Conservation (phyloP, 2,888 invertebrate species). For the Syrphus vitripennis region DNA sequence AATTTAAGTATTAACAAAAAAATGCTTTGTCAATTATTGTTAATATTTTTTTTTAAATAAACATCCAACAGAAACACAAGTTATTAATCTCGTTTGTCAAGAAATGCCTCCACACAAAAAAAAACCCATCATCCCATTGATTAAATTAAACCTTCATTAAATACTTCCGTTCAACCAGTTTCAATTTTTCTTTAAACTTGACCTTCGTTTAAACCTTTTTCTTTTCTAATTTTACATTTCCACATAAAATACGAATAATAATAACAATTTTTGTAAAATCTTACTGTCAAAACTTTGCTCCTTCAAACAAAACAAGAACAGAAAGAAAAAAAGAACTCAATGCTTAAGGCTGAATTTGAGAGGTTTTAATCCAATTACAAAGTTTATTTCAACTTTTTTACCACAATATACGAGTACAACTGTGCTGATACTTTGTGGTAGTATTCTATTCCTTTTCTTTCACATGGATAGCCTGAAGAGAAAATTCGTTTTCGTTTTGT, state of each 20-base stretch:
- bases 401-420: not conserved
- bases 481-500: not conserved
- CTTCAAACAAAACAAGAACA: not conserved
- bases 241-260: not conserved
- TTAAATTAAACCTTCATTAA: constrained; percentile 5
- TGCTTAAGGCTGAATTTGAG: constrained; percentile 6
- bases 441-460: constrained; percentile 2
- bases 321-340: not conserved
- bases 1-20: not conserved
- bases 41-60: too few relatives aligned
- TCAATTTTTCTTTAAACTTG: constrained; percentile 11
- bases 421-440: not conserved
- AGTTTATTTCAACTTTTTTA: constrained; percentile 17
- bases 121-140: not conserved
- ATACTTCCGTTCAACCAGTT: constrained; percentile 3
- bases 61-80: not conserved
- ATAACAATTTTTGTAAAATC: not conserved
- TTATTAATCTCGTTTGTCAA: not conserved
- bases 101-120: not conserved
- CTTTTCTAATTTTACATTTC: not conserved
- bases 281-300: not conserved
- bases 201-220: not conserved
- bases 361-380: constrained; percentile 28
- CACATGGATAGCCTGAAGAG: not conserved
- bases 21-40: too few relatives aligned